A percentile compares a stretch with the other conserved stretches of the same genome.
Conservation (phyloP, 1,140 invertebrate species). For the Meteorus sp. region DNA sequence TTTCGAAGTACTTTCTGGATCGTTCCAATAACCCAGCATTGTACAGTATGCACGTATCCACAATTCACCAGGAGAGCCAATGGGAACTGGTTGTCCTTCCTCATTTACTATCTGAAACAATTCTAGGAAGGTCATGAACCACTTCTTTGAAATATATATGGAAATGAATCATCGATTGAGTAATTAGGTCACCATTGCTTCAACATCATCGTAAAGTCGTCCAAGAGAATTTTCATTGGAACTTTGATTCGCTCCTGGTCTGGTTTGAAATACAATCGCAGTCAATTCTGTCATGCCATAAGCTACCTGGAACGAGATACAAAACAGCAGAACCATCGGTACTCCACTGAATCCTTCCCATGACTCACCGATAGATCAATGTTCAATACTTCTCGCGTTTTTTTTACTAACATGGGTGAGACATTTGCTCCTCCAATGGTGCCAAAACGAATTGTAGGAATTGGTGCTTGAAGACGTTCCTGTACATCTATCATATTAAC, state of each 20-base stretch:
- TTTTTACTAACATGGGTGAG: slow-evolving; percentile 70
- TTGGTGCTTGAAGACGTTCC: slow-evolving; percentile 54
- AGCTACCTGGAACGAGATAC: slow-evolving; percentile 67
- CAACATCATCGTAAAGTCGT: slow-evolving; percentile 74
- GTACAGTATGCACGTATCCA: slow-evolving; percentile 77
- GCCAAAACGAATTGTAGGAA: slow-evolving; percentile 62
- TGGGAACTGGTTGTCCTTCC: slow-evolving; percentile 70
- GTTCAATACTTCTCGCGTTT: slow-evolving; percentile 62
- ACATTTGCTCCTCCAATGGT: slow-evolving; percentile 77
- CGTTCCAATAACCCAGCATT: slow-evolving; percentile 88
- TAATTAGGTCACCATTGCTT: slow-evolving; percentile 73
- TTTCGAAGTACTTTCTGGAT: slow-evolving; percentile 78
- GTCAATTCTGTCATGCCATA: slow-evolving; percentile 91
- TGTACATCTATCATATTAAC: slow-evolving; percentile 51
- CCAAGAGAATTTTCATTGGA: slow-evolving; percentile 77
- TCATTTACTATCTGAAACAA: slow-evolving; percentile 68
- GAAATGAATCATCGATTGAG: not conserved
- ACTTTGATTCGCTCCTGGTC: slow-evolving; percentile 69
- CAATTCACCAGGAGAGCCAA: slow-evolving; percentile 80
- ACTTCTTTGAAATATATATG: not conserved
- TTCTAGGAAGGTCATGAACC: slow-evolving; percentile 11
- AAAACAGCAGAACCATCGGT: too few relatives aligned
- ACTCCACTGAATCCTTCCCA: too few relatives aligned
- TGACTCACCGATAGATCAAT: slow-evolving; percentile 58
- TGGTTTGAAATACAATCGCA: slow-evolving; percentile 71